Conservation (phyloP, 1,140 invertebrate genomes). For the Bombus waltoni region DNA sequence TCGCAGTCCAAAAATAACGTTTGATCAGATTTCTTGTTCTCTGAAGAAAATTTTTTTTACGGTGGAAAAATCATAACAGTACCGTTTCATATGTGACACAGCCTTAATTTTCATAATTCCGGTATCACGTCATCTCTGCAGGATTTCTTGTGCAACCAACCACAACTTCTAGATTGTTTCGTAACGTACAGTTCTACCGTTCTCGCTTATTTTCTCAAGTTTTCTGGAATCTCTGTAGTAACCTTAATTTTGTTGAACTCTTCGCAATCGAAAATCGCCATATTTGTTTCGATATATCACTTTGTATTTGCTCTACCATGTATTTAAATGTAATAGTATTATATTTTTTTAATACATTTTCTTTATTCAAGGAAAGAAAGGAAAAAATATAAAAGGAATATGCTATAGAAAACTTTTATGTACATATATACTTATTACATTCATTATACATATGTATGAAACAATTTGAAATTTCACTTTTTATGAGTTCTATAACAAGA, state of each 20-base stretch:
- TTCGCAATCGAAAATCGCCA: neutral
- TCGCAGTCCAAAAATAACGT: no score
- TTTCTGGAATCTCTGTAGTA: neutral
- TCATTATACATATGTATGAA: no score
- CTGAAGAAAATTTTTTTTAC: neutral
- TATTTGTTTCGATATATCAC: neutral
- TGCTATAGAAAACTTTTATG: neutral
- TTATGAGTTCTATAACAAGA: no score
- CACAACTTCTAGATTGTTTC: conserved; percentile 19
- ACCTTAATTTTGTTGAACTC: neutral
- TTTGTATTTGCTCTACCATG: neutral
- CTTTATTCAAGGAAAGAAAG: neutral
- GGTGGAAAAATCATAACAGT: neutral
- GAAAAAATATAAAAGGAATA: neutral
- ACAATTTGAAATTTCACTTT: no score
- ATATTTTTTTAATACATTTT: neutral
- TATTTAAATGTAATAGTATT: neutral
- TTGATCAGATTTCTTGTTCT: no score
- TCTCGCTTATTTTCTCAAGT: no score
- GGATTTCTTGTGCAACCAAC: conserved; percentile 8
- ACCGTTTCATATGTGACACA: no score
- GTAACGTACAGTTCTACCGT: neutral
- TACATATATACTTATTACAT: no score
- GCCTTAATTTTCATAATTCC: conserved; percentile 2
- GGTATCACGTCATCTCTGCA: neutral